These are phyloP conservation scores for Dendrolimus pini DNA, from an alignment of 2,888 invertebrate genomes.

Conservation along the genomic window DNA sequence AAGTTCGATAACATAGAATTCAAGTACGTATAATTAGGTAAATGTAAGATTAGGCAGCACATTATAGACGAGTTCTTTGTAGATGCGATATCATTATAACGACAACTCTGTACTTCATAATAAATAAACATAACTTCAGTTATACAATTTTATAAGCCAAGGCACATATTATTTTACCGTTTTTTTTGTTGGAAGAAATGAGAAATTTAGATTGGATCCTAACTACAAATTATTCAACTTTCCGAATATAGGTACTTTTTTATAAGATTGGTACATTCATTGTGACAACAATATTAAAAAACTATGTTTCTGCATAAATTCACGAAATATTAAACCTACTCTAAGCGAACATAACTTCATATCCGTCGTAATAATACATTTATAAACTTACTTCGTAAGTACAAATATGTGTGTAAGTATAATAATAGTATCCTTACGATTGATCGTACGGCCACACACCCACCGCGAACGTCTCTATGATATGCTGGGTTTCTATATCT, in stretches of 20 bases:
- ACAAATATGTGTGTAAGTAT: constrained; percentile 61
- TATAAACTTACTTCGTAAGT: constrained; percentile 68
- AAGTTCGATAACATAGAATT: no score
- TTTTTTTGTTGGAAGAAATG: constrained; percentile 64
- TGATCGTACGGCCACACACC: background rate
- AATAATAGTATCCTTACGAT: constrained; percentile 5
- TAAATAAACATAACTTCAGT: constrained; percentile 60
- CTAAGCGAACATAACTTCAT: constrained; percentile 71
- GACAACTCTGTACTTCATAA: constrained; percentile 28
- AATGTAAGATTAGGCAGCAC: constrained; percentile 39
- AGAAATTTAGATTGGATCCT: constrained; percentile 74
- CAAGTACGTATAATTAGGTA: constrained; percentile 11
- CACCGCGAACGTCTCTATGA: background rate
- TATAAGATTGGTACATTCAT: constrained; percentile 74
- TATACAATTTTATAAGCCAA: constrained; percentile 67
- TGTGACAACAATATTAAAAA: constrained; percentile 77
- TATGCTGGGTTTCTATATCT: no score
- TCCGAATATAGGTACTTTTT: constrained; percentile 75
- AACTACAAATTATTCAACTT: constrained; percentile 75
- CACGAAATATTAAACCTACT: constrained; percentile 73
- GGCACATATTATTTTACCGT: constrained; percentile 67
- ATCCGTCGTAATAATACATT: constrained; percentile 64
- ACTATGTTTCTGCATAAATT: constrained; percentile 75
- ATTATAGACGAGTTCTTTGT: constrained; percentile 31
- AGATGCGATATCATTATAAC: constrained; percentile 2